Conservation (phyloP, 2,113 vertebrate genomes). For the Ivindomyrus marchei region DNA sequence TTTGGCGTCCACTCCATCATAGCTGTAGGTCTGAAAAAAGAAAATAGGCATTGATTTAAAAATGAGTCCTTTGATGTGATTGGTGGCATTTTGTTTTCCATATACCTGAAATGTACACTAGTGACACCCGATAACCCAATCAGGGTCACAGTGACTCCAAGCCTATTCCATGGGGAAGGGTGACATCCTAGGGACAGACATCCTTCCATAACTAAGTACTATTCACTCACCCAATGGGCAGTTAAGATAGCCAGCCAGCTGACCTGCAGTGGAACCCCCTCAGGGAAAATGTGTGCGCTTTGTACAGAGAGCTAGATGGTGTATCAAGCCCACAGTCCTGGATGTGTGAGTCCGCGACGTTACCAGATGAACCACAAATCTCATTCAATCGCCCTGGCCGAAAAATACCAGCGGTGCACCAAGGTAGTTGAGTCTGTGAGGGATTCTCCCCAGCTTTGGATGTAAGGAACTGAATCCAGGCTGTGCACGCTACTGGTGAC, state of each 20-base stretch:
- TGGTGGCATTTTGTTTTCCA: neutral
- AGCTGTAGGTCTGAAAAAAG: slow-evolving; percentile 68
- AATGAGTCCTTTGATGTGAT: neutral
- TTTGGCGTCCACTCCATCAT: slow-evolving; percentile 84
- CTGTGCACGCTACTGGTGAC: neutral
- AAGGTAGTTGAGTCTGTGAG: neutral
- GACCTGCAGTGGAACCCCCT: neutral
- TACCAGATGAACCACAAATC: neutral
- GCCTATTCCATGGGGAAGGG: neutral
- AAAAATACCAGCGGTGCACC: neutral
- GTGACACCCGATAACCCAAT: neutral
- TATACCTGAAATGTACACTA: neutral
- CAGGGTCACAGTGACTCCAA: neutral
- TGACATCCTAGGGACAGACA: neutral
- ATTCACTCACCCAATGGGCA: neutral
- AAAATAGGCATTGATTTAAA: neutral
- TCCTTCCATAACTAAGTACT: neutral
- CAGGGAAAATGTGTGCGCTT: neutral
- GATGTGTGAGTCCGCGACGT: neutral
- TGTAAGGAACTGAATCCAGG: neutral
- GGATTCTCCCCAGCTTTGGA: neutral
- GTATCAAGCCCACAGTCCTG: neutral
- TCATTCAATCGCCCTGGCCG: neutral
- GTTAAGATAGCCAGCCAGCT: neutral
- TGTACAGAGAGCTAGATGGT: neutral